phyloP scores from a whole-genome alignment of 2,888 invertebrate species.

The Acleris emargana region DNA sequence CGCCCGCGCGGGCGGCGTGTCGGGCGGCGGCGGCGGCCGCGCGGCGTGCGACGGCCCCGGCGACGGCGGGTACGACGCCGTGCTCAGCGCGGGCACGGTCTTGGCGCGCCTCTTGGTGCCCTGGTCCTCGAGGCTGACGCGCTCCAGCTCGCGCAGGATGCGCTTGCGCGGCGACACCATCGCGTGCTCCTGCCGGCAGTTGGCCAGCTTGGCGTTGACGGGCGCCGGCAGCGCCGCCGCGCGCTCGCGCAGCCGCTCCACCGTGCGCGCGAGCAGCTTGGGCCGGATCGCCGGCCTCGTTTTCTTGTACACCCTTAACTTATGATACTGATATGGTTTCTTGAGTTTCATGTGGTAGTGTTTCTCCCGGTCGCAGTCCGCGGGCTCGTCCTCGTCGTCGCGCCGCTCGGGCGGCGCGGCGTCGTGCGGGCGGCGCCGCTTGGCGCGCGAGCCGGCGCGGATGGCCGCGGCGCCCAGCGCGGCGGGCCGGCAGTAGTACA shows the following conservation, averaged over 20 bases:
- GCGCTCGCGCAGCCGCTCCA: slow-evolving; percentile 70
- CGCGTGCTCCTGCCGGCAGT: slow-evolving; percentile 76
- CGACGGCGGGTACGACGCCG: slow-evolving; percentile 51
- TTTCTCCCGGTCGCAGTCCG: slow-evolving; percentile 70
- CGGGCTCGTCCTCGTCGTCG: slow-evolving; percentile 51
- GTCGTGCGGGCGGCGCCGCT: slow-evolving; percentile 88
- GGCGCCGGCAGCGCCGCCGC: slow-evolving; percentile 66
- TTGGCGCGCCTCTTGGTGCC: slow-evolving; percentile 85
- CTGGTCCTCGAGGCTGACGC: slow-evolving; percentile 88
- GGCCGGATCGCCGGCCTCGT: slow-evolving; percentile 64
- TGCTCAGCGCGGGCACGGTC: slow-evolving; percentile 72
- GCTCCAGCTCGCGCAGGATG: slow-evolving; percentile 91
- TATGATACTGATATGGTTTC: slow-evolving; percentile 80
- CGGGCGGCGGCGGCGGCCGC: slow-evolving; percentile 54
- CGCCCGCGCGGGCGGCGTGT: slow-evolving; percentile 48
- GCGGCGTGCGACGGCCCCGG: slow-evolving; percentile 53
- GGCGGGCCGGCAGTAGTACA: slow-evolving; percentile 86
- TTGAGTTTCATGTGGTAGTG: slow-evolving; percentile 80
- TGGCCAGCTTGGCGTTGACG: slow-evolving; percentile 73
- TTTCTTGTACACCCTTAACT: slow-evolving; percentile 78
- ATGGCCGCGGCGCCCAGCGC: slow-evolving; percentile 72
- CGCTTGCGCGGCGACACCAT: slow-evolving; percentile 93
- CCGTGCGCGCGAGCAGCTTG: slow-evolving; percentile 61
- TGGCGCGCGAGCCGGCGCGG: slow-evolving; percentile 74
- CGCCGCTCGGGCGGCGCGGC: slow-evolving; percentile 47